phyloP scores from a whole-genome alignment of 2,888 invertebrate species.

The Anoncus sp. region DNA sequence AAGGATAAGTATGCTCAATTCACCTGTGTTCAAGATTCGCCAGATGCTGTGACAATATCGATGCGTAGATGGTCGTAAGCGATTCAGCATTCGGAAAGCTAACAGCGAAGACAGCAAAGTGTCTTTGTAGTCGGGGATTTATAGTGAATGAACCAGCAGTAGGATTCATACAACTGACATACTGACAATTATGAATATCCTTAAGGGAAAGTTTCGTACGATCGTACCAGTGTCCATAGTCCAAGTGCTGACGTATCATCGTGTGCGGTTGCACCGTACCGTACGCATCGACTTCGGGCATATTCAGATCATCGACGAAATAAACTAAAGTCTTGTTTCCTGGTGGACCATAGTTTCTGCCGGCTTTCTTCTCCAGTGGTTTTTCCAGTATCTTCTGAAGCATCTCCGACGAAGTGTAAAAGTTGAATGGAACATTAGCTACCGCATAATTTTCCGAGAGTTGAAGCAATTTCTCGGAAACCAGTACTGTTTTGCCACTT shows the following conservation, averaged over 20 bases:
- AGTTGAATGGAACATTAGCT: constrained; percentile 97
- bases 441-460: constrained; percentile 94
- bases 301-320: constrained; percentile 99
- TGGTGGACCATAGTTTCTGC: constrained; percentile 96
- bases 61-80: constrained; percentile 93
- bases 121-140: constrained; percentile 95
- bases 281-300: constrained; percentile 97
- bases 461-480: constrained; percentile 86
- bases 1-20: constrained; percentile 76
- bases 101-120: constrained; percentile 95
- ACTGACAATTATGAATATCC: constrained; percentile 98
- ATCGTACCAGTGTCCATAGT: constrained; percentile 98
- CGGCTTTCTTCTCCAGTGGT: constrained; percentile 97
- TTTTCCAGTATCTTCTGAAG: constrained; percentile 96
- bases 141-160: constrained; percentile 99
- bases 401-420: constrained; percentile 98
- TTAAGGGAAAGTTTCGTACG: constrained; percentile 94
- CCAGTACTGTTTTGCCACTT: constrained; percentile 94
- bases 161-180: constrained; percentile 99
- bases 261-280: constrained; percentile 99
- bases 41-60: constrained; percentile 94
- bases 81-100: constrained; percentile 93
- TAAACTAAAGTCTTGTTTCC: constrained; percentile 97
- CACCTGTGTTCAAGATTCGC: constrained; percentile 92
- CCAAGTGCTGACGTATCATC: constrained; percentile 96